phyloP scores from a whole-genome alignment of 1,140 invertebrate species.

The Paralvinella palmiformis region DNA sequence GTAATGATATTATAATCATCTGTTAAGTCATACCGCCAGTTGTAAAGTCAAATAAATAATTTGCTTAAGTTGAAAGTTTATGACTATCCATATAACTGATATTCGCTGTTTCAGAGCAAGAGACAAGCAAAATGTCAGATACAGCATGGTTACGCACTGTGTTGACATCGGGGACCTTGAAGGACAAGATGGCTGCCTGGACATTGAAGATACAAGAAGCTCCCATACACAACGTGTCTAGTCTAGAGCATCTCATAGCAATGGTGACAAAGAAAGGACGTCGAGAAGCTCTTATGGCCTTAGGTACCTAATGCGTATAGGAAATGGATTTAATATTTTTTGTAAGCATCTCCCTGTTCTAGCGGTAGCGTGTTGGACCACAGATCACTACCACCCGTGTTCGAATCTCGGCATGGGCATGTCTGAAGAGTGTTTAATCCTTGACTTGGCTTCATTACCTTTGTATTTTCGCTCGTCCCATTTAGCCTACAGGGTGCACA shows the following conservation, averaged over 20 bases:
- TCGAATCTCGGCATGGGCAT: too few relatives aligned
- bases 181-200: conserved; percentile 79
- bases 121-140: conserved; percentile 45
- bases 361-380: too few relatives aligned
- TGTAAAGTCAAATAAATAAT: too few relatives aligned
- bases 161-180: conserved; percentile 69
- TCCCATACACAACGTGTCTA: conserved; percentile 70
- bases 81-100: neutral
- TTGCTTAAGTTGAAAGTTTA: neutral
- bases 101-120: conserved; percentile 28
- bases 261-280: conserved; percentile 78
- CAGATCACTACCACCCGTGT: too few relatives aligned
- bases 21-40: too few relatives aligned
- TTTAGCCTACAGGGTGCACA: too few relatives aligned
- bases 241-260: conserved; percentile 65
- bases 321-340: neutral
- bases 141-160: conserved; percentile 72
- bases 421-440: too few relatives aligned
- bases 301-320: conserved; percentile 50
- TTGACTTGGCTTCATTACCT: too few relatives aligned
- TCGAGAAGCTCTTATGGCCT: conserved; percentile 64
- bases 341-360: too few relatives aligned
- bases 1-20: too few relatives aligned
- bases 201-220: conserved; percentile 77
- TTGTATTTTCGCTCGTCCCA: too few relatives aligned